Conservation (phyloP, 2,888 invertebrate species). For the Agapetus fuscipes region DNA sequence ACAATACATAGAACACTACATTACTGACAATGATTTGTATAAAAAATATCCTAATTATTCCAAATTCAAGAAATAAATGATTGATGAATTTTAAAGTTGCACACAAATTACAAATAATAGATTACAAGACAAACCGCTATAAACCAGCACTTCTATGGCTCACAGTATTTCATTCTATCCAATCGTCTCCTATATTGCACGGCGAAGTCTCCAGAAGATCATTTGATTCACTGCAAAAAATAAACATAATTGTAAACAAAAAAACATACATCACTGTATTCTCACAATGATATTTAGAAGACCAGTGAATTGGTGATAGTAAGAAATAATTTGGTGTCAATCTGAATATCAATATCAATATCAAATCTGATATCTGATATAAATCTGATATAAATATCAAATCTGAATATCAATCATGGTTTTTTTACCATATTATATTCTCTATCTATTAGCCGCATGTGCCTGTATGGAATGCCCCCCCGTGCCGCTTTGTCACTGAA, state of each 20-base stretch:
- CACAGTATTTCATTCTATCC: conserved; percentile 46
- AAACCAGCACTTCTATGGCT: no score
- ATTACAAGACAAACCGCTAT: conserved; percentile 3
- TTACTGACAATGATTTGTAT: no score
- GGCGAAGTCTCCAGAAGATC: conserved; percentile 78
- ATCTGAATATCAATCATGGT: not conserved
- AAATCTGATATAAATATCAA: conserved; percentile 4
- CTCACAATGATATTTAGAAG: no score
- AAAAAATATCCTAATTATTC: no score
- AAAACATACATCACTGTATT: no score
- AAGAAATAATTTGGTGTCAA: not conserved
- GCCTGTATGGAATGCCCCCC: no score
- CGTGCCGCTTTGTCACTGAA: no score
- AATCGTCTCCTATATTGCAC: conserved; percentile 71
- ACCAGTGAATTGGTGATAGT: not conserved
- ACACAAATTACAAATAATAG: not conserved
- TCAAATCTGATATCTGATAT: no score
- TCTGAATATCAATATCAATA: no score
- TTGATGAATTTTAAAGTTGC: not conserved
- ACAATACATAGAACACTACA: no score
- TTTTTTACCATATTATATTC: conserved; percentile 8
- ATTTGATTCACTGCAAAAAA: conserved; percentile 66
- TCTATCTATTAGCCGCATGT: no score
- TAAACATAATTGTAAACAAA: no score
- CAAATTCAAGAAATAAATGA: conserved; percentile 1